Conservation (phyloP, 2,113 vertebrate species). For the Talpa occidentalis region DNA sequence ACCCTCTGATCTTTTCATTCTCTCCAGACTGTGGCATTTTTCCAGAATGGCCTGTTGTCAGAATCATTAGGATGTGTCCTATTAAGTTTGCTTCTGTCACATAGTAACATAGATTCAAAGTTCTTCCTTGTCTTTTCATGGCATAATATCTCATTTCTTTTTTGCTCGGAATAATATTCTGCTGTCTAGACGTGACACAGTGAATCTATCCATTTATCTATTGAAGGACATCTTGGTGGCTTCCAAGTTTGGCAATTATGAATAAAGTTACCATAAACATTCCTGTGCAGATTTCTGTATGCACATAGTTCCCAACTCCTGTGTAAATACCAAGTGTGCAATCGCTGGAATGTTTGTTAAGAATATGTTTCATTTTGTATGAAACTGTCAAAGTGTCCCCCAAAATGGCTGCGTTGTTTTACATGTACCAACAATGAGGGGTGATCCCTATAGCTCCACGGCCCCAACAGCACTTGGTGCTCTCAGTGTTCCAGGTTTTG, state of each 20-base stretch:
- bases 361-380: not conserved
- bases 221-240: not conserved
- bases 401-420: not conserved
- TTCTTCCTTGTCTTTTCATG: not conserved
- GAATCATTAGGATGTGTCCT: not conserved
- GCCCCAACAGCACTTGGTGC: too few species aligned
- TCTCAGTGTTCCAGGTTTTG: not conserved
- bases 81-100: not conserved
- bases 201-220: not conserved
- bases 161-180: not conserved
- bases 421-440: too few species aligned
- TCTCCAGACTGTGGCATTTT: not conserved
- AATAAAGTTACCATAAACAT: not conserved
- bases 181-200: not conserved
- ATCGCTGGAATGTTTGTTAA: too few species aligned
- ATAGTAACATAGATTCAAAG: not conserved
- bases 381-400: not conserved
- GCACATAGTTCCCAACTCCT: not conserved
- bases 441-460: too few species aligned
- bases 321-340: not conserved
- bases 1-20: not conserved
- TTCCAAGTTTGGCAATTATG: not conserved
- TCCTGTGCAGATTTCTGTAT: not conserved
- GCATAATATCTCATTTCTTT: not conserved
- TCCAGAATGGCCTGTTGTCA: not conserved